Evolutionary conservation across 2,113 vertebrate species (phyloP), one percentile per base, ranked within the genome.

Genomic region (Solenodon paradoxus): DNA sequence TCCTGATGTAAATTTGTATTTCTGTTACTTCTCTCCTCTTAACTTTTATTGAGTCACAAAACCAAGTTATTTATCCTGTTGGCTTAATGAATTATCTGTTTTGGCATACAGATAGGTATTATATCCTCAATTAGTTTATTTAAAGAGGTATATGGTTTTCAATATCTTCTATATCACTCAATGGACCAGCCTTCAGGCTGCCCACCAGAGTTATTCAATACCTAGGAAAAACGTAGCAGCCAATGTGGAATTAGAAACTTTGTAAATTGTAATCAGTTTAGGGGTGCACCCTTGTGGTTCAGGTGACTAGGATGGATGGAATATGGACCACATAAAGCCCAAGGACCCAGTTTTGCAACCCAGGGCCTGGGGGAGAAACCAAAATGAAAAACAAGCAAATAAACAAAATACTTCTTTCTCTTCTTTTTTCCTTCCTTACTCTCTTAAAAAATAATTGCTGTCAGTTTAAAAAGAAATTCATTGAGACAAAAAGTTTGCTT

Each of bases 241-340:
- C 55, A n/a, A 12, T 24, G 10, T 51, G 38, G 47, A 93, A n/a
- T 77, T 64, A 61, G 45, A 77, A 38, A 4, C 2, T 78, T 80
- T 95, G 51, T 78, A 71, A 95, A 82, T 32, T 38, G 61, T 30
- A 63, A n/a, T 53, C 61, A 24, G 6, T 87, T 71, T 95, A n/a
- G 19, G n/a, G n/a, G n/a, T n/a, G n/a, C n/a, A n/a, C n/a, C n/a
- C n/a, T n/a, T n/a, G n/a, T n/a, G n/a, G n/a, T n/a, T n/a, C n/a
- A n/a, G n/a, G n/a, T n/a, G n/a, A n/a, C n/a, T n/a, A n/a, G n/a
- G n/a, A n/a, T n/a, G n/a, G n/a, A n/a, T n/a, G n/a, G n/a, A n/a
- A n/a, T n/a, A n/a, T n/a, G n/a, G n/a, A n/a, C n/a, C n/a, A n/a
- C n/a, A n/a, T n/a, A n/a, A n/a, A n/a, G n/a, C n/a, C n/a, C n/a